Conservation (phyloP, 2,113 vertebrate species). For the Gallinago undulata region DNA sequence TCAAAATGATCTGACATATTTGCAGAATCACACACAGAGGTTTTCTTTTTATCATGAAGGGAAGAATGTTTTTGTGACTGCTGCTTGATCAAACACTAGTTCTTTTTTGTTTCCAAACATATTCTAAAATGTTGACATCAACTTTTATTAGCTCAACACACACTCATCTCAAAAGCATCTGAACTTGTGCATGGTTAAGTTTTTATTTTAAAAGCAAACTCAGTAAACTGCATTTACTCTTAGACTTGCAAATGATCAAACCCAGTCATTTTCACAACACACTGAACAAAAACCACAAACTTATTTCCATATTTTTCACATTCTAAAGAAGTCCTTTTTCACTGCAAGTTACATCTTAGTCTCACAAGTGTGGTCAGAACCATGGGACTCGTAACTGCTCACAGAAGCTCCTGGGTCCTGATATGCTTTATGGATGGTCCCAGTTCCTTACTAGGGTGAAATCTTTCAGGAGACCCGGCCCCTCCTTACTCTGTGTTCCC, state of each 20-base stretch:
- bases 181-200: neutral
- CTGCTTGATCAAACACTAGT: conserved; percentile 57
- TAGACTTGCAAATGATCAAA: conserved; percentile 48
- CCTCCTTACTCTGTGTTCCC: neutral
- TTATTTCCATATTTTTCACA: neutral
- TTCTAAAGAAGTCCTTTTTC: neutral
- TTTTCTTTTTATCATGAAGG: conserved; percentile 60
- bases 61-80: conserved; percentile 59
- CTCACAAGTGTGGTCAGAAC: neutral
- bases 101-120: conserved; percentile 44
- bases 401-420: neutral
- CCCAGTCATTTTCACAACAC: neutral
- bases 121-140: conserved; percentile 54
- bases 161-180: conserved; percentile 40
- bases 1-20: conserved; percentile 61
- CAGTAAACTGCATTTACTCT: conserved; percentile 3
- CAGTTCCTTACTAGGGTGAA: fast-evolving
- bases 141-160: conserved; percentile 49
- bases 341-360: neutral
- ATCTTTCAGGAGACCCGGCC: neutral
- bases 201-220: neutral
- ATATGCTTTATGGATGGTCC: neutral
- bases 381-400: fast-evolving
- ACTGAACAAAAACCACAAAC: neutral
- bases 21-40: conserved; percentile 52